Evolutionary conservation across 2,797 vertebrate genomes (phyloP).

Genomic region (Neosalanx taihuensis): DNA sequence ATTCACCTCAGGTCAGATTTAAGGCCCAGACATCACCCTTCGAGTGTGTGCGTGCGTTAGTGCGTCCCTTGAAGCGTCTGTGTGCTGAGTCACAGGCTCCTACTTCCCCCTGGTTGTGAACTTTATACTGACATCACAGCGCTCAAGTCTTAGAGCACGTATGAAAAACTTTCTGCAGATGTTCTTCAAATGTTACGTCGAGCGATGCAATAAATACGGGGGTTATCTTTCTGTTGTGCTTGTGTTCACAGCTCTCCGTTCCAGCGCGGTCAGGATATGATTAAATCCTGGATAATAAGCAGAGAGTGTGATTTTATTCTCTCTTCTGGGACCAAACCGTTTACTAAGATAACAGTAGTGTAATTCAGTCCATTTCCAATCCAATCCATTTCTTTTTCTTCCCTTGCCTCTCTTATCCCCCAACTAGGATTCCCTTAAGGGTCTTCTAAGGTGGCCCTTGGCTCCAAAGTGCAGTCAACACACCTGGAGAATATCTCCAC

Average conservation of each 20-base stretch:
- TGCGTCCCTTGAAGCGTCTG: background rate
- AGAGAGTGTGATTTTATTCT: background rate
- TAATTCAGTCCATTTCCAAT: background rate
- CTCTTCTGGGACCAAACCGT: background rate
- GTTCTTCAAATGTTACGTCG: background rate
- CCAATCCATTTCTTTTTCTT: background rate
- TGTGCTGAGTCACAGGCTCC: no score
- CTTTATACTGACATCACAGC: background rate
- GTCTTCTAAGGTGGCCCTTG: background rate
- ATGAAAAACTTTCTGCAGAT: background rate
- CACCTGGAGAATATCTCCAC: background rate
- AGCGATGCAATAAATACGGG: background rate
- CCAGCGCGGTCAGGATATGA: background rate
- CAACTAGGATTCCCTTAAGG: background rate
- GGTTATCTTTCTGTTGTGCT: background rate
- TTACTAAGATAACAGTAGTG: conserved; percentile 12
- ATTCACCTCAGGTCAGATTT: background rate
- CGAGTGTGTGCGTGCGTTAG: background rate
- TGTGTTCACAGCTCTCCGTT: background rate
- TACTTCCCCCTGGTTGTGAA: background rate
- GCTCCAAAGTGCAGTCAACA: conserved; percentile 9
- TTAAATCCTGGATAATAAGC: background rate
- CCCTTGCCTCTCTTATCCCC: background rate
- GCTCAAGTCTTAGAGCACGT: background rate
- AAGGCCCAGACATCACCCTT: background rate